Evolutionary conservation across 2,888 invertebrate species (phyloP), one percentile per base, ranked within the genome.

Genomic region (Neria commutata): DNA sequence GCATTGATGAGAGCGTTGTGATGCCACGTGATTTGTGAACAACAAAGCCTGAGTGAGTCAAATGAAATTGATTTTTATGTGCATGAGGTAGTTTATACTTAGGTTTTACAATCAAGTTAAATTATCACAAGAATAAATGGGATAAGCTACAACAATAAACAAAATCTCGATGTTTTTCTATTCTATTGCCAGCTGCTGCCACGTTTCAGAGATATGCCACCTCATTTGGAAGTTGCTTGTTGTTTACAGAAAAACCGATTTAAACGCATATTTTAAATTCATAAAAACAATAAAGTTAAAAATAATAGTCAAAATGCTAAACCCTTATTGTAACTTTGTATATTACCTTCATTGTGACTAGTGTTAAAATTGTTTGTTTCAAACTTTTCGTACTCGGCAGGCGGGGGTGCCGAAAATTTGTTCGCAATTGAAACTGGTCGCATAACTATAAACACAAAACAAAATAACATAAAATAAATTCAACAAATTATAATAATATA

Each of bases 21-120:
- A 94, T 87, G 65, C 88, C 90, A 72, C 88, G 86, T 49, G 89
- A 90, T 67, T 91, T 86, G 82, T 94, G 93, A 62, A 93, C 93
- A 46, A 92, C 89, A 81, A 92, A 94, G 63, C 79, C 81, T 81
- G 69, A 25, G 26, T 33, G 26, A 47, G 25, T 57, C 34, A 24
- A 40, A 58, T 42, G 46, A 46, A 17, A 46, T 26, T 23, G 21
- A 33, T 14, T 8, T 17, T 6, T 45, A 17, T 45, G 21, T 17
- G 19, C 21, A 29, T 29, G 5, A 29, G 11, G 6, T 29, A 29
- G n/a, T n/a, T n/a, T n/a, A n/a, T n/a, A n/a, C n/a, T n/a, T n/a
- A n/a, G n/a, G n/a, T n/a, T n/a, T n/a, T n/a, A n/a, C n/a, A n/a
- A n/a, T n/a, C n/a, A n/a, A n/a, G n/a, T n/a, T n/a, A n/a, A n/a